Evolutionary conservation across 92 coral and sea anemone species (phyloP).

Genomic region (Galaxea fascicularis): DNA sequence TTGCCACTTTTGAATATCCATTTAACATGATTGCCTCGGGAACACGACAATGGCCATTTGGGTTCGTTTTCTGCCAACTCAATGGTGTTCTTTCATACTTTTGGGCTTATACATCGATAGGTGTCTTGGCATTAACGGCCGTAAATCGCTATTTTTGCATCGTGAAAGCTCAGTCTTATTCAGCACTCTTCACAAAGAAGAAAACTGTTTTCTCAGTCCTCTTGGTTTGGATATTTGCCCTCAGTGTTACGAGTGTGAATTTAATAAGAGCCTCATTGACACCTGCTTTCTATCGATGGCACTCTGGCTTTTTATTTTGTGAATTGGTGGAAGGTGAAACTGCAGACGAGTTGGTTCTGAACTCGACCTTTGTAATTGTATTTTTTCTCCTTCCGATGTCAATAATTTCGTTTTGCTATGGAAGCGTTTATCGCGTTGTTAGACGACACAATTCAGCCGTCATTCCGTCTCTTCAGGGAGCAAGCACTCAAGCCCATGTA

Average conservation of each 20-base stretch:
- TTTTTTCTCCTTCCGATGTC: not conserved
- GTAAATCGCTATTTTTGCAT: not conserved
- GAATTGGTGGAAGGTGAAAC: not conserved
- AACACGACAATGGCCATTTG: not conserved
- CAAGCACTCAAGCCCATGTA: too few species aligned
- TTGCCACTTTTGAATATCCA: not conserved
- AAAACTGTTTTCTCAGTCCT: not conserved
- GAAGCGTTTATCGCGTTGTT: not conserved
- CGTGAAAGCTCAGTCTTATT: not conserved
- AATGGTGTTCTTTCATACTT: not conserved
- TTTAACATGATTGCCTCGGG: not conserved
- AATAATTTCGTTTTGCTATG: not conserved
- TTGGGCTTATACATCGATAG: not conserved
- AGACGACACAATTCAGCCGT: not conserved
- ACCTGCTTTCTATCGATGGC: not conserved
- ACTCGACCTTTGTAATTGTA: not conserved
- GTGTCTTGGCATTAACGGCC: not conserved
- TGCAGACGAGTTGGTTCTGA: not conserved
- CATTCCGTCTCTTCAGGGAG: not conserved
- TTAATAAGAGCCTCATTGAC: too few species aligned
- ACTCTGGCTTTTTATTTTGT: not conserved
- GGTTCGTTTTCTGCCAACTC: not conserved
- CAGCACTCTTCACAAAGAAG: not conserved
- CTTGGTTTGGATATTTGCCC: too few species aligned
- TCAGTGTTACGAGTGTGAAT: too few species aligned